A percentile compares a stretch with the other conserved stretches of the same genome.
Conservation (phyloP, 2,113 vertebrate genomes). For the Phaethon lepturus region DNA sequence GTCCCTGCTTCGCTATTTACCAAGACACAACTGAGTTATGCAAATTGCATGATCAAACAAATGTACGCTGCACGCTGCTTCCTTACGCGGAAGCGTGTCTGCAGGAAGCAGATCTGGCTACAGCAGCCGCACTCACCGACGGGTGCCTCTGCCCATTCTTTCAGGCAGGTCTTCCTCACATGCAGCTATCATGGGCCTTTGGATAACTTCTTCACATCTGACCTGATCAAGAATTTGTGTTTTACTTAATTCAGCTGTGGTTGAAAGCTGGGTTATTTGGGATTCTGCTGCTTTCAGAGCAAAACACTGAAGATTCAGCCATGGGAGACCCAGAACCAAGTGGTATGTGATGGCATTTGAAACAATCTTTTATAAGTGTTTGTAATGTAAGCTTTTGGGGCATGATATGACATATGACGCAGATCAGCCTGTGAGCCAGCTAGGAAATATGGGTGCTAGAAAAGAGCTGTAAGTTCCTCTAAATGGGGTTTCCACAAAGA, state of each 20-base stretch:
- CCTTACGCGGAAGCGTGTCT: not conserved
- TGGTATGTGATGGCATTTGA: not conserved
- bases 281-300: not conserved
- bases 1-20: not conserved
- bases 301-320: not conserved
- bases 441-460: not conserved
- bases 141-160: fast-evolving
- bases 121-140: not conserved
- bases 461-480: not conserved
- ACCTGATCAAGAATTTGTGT: not conserved
- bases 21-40: not conserved
- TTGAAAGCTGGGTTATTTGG: not conserved
- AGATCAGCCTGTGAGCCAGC: not conserved
- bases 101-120: not conserved
- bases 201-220: not conserved
- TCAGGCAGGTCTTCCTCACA: not conserved
- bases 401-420: fast-evolving
- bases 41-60: not conserved
- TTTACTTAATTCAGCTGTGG: not conserved
- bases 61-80: not conserved
- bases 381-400: not conserved
- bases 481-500: not conserved
- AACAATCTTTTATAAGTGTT: too few species aligned
- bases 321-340: not conserved
- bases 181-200: not conserved